Evolutionary conservation across 2,888 invertebrate genomes (phyloP).

Genomic region (Dryocosmus kuriphilus): DNA sequence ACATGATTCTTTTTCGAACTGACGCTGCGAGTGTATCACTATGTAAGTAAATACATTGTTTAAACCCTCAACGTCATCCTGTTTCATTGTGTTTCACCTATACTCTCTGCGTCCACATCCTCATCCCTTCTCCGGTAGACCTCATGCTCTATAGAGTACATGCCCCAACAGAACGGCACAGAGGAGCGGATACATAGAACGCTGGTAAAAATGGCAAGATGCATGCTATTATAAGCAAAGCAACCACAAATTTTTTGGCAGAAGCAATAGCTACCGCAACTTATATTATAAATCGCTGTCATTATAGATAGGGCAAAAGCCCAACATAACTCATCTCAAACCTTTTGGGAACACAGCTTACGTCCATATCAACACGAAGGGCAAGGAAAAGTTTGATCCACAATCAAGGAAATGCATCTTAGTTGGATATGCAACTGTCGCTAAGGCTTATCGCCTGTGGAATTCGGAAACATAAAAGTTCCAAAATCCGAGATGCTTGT

Average conservation of each 20-base stretch:
- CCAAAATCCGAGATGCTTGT: slow-evolving; percentile 47
- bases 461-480: slow-evolving; percentile 43
- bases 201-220: slow-evolving; percentile 59
- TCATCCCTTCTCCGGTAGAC: no score
- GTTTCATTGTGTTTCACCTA: no score
- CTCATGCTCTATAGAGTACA: slow-evolving; percentile 44
- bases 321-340: slow-evolving; percentile 43
- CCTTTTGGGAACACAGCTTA: slow-evolving; percentile 48
- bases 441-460: slow-evolving; percentile 54
- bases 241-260: slow-evolving; percentile 60
- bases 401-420: slow-evolving; percentile 48
- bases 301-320: slow-evolving; percentile 39
- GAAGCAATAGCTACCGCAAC: slow-evolving; percentile 59
- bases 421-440: slow-evolving; percentile 49
- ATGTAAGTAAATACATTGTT: no score
- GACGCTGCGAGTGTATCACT: no score
- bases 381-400: slow-evolving; percentile 45
- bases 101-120: no score
- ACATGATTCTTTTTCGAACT: no score
- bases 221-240: slow-evolving; percentile 56
- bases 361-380: slow-evolving; percentile 39
- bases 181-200: slow-evolving; percentile 58
- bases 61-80: no score
- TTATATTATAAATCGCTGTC: slow-evolving; percentile 56
- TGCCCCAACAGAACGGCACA: slow-evolving; percentile 57